Conservation (phyloP, 2,888 invertebrate species). For the Malacosoma neustria region DNA sequence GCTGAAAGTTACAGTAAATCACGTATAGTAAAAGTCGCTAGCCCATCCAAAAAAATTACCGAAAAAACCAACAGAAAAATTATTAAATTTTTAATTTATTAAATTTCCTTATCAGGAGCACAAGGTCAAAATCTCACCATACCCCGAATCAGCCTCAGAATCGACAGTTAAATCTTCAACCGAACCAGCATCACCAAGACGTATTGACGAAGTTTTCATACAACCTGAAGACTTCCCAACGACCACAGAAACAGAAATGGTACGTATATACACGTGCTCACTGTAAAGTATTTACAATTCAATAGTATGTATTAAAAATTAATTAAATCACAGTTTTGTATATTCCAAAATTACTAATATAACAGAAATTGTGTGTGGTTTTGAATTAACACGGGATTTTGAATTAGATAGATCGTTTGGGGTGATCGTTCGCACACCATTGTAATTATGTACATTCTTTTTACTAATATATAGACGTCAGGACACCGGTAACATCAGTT, state of each 20-base stretch:
- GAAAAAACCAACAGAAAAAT: no score
- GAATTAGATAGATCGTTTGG: neutral
- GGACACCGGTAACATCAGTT: constrained; percentile 43
- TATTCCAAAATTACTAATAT: constrained; percentile 20
- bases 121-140: constrained; percentile 57
- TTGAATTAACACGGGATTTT: constrained; percentile 39
- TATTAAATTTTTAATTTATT: neutral
- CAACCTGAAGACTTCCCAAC: constrained; percentile 37
- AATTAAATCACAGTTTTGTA: neutral
- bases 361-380: constrained; percentile 36
- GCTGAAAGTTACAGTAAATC: no score
- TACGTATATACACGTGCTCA: no score
- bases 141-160: constrained; percentile 49
- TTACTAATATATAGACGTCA: constrained; percentile 47
- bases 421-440: constrained; percentile 29
- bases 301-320: no score
- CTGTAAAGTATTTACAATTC: no score
- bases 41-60: no score
- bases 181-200: constrained; percentile 31
- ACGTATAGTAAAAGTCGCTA: no score
- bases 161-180: constrained; percentile 36
- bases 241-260: constrained; percentile 52
- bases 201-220: constrained; percentile 31
- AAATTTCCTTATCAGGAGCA: constrained; percentile 31
- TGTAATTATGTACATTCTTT: constrained; percentile 34